A percentile compares a stretch with the other conserved stretches of the same genome.
phyloP scores from a whole-genome alignment of 2,113 vertebrate genomes.

The Megaptera novaeangliae region DNA sequence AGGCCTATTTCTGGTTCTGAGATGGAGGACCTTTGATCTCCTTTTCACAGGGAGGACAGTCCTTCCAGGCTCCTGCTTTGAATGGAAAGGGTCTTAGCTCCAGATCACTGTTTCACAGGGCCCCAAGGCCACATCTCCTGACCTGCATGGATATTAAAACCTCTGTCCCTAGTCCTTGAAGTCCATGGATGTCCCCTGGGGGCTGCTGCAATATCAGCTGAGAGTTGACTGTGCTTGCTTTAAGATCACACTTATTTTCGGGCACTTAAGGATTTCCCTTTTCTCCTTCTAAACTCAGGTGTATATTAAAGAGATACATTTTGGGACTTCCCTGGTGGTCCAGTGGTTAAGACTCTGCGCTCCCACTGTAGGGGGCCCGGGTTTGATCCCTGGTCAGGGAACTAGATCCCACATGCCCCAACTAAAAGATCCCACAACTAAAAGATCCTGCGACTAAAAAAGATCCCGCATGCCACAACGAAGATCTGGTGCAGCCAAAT shows the following conservation, averaged over 20 bases:
- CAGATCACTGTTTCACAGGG: not conserved
- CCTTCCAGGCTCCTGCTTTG: not conserved
- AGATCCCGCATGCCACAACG: rapidly evolving
- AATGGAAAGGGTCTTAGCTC: not conserved
- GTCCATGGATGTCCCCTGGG: not conserved
- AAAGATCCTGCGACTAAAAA: too few relatives aligned
- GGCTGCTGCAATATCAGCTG: not conserved
- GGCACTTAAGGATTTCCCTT: not conserved
- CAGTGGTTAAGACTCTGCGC: too few relatives aligned
- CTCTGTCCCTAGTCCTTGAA: not conserved
- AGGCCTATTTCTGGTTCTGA: not conserved
- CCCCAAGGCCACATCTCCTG: not conserved
- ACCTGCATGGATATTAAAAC: not conserved
- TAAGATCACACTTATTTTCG: not conserved
- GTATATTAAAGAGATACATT: not conserved
- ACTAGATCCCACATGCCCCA: too few relatives aligned
- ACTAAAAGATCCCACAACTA: too few relatives aligned
- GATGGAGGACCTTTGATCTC: not conserved
- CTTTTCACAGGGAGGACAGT: not conserved
- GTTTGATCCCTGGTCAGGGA: too few relatives aligned
- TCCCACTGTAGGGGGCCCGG: too few relatives aligned
- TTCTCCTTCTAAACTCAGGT: not conserved
- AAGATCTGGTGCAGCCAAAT: too few relatives aligned
- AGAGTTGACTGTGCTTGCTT: not conserved
- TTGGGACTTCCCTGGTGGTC: not conserved